Conservation (phyloP, 2,888 invertebrate species). For the Xestia xanthographa region DNA sequence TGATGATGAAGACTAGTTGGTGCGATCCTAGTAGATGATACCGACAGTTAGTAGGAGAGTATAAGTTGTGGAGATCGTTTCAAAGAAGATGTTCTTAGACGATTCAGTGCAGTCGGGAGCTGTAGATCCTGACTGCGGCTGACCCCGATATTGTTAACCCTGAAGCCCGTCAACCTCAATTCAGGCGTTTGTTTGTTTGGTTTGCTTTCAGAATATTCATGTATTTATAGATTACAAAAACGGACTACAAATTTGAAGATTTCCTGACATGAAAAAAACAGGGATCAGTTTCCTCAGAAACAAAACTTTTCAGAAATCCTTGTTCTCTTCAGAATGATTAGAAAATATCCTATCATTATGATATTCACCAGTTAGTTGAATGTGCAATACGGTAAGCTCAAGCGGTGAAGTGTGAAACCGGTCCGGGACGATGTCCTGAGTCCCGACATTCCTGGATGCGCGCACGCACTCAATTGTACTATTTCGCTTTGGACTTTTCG, state of each 20-base stretch:
- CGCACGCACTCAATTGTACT: constrained; percentile 75
- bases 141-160: background rate
- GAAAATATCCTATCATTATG: constrained; percentile 58
- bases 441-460: constrained; percentile 86
- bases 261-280: background rate
- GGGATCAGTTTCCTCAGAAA: background rate
- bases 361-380: constrained; percentile 65
- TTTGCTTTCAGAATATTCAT: background rate
- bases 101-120: background rate
- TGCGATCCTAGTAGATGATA: background rate
- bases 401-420: constrained; percentile 80
- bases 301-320: no score
- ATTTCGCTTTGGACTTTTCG: constrained; percentile 73
- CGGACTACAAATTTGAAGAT: background rate
- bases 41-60: background rate
- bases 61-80: background rate
- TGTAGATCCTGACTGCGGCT: background rate
- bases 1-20: background rate
- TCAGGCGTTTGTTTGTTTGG: background rate
- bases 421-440: constrained; percentile 85
- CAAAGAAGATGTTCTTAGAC: no score
- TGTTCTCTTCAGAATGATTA: constrained; percentile 38
- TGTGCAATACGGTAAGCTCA: constrained; percentile 70
- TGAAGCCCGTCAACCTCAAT: background rate
- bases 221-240: background rate